Evolutionary conservation across 2,113 vertebrate genomes (phyloP).

Genomic region (Panthera leo): DNA sequence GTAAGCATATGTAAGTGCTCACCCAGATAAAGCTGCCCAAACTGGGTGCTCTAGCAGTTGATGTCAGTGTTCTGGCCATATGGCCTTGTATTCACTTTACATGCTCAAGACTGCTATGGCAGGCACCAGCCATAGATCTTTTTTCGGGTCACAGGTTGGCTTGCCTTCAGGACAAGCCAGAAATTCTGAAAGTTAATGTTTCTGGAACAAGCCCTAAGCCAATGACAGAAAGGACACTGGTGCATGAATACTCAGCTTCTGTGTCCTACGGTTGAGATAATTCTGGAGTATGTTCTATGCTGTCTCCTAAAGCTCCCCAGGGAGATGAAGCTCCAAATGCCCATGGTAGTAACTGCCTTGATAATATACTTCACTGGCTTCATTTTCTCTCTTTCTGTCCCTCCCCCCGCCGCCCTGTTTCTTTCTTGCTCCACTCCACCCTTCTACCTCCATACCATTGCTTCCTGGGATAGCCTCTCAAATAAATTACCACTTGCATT

Average conservation of each 20-base stretch:
- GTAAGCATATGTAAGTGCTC: not conserved
- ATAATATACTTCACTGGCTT: not conserved
- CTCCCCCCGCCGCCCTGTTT: fast-evolving
- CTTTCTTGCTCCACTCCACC: not conserved
- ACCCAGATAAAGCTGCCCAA: not conserved
- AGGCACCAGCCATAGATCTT: not conserved
- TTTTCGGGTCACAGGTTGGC: not conserved
- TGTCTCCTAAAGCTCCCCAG: not conserved
- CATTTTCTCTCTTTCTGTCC: not conserved
- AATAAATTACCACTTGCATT: not conserved
- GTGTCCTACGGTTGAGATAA: not conserved
- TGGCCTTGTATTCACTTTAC: not conserved
- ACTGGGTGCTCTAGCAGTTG: no score
- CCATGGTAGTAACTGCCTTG: not conserved
- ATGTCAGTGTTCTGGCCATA: no score
- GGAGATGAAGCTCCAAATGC: not conserved
- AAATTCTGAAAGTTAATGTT: not conserved
- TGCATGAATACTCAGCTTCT: not conserved
- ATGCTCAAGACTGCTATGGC: not conserved
- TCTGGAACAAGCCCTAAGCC: not conserved
- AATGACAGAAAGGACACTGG: not conserved
- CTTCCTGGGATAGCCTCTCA: not conserved
- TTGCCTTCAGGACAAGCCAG: not conserved
- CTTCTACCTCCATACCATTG: not conserved
- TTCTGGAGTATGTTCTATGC: not conserved